phyloP scores from a whole-genome alignment of 2,113 vertebrate genomes.

The Engystomops pustulosus region DNA sequence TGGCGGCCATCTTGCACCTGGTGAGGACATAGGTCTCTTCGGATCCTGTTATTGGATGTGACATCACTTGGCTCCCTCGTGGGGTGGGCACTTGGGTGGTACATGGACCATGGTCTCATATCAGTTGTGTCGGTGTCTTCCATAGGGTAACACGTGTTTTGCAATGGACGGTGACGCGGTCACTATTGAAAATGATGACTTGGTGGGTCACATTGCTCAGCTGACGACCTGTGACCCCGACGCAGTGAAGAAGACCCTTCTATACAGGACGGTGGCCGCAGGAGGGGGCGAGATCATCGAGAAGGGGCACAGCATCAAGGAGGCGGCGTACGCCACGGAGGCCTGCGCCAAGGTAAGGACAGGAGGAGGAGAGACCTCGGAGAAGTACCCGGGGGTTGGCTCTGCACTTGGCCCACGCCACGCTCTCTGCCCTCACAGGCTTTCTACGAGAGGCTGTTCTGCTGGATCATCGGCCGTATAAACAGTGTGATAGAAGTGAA shows the following conservation, averaged over 20 bases:
- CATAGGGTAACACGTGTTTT: slow-evolving; percentile 85
- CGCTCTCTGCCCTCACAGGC: slow-evolving; percentile 71
- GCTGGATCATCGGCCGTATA: slow-evolving; percentile 89
- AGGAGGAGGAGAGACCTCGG: too few relatives aligned
- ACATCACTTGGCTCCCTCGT: too few relatives aligned
- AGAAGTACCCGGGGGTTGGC: neutral
- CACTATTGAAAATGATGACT: slow-evolving; percentile 62
- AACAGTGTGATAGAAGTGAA: slow-evolving; percentile 84
- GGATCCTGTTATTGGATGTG: too few relatives aligned
- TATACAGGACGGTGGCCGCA: slow-evolving; percentile 85
- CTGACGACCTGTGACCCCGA: slow-evolving; percentile 72
- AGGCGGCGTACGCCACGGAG: slow-evolving; percentile 84
- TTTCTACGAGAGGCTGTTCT: slow-evolving; percentile 90
- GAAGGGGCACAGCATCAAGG: slow-evolving; percentile 81
- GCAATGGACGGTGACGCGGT: slow-evolving; percentile 72
- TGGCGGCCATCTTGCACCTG: slow-evolving; percentile 85
- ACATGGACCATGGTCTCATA: too few relatives aligned
- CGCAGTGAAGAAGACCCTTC: slow-evolving; percentile 72
- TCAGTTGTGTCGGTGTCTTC: neutral
- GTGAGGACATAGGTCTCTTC: slow-evolving; percentile 66
- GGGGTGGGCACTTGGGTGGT: too few relatives aligned
- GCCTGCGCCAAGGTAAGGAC: slow-evolving; percentile 89
- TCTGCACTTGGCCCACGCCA: neutral
- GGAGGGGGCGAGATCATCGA: slow-evolving; percentile 89
- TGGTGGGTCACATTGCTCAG: slow-evolving; percentile 71